These are phyloP conservation scores for Brachionus plicatilis DNA, from an alignment of 1,140 invertebrate species.

Conservation along the genomic window DNA sequence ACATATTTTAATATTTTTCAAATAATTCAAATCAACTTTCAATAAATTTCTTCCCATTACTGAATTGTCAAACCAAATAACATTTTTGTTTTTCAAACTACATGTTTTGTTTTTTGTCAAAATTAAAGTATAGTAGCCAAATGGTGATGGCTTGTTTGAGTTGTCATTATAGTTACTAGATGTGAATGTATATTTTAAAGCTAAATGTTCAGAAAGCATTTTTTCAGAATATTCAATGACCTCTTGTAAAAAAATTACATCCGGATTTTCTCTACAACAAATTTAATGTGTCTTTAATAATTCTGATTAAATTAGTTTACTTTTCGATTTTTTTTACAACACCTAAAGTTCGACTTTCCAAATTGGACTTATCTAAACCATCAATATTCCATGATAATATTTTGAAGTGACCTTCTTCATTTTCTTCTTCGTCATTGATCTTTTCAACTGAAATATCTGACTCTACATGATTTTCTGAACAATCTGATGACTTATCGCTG, in stretches of 20 bases:
- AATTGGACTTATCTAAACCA: constrained; percentile 60
- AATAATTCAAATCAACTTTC: constrained; percentile 54
- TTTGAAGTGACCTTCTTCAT: constrained; percentile 31
- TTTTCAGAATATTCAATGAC: constrained; percentile 56
- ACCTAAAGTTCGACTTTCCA: constrained; percentile 58
- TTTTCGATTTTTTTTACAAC: constrained; percentile 58
- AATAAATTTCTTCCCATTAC: constrained; percentile 60
- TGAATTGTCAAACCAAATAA: constrained; percentile 56
- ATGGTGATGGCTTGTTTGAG: not conserved
- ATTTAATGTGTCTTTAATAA: not conserved
- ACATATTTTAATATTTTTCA: constrained; percentile 55
- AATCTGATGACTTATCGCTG: not conserved
- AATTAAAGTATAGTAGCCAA: constrained; percentile 44
- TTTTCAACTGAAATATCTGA: not conserved
- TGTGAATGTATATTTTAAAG: constrained; percentile 47
- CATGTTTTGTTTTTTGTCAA: constrained; percentile 57
- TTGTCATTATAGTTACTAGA: constrained; percentile 43
- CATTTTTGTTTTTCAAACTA: constrained; percentile 51
- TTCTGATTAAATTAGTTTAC: constrained; percentile 48
- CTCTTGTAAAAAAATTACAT: constrained; percentile 65
- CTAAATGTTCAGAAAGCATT: constrained; percentile 44
- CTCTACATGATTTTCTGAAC: not conserved
- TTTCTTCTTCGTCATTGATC: not conserved
- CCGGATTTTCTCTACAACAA: constrained; percentile 58
- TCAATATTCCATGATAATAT: constrained; percentile 63